Percentiles rank a stretch among this genome's conserved stretches.
phyloP scores from a whole-genome alignment of 2,797 vertebrate species.

The Tokudaia muenninki region DNA sequence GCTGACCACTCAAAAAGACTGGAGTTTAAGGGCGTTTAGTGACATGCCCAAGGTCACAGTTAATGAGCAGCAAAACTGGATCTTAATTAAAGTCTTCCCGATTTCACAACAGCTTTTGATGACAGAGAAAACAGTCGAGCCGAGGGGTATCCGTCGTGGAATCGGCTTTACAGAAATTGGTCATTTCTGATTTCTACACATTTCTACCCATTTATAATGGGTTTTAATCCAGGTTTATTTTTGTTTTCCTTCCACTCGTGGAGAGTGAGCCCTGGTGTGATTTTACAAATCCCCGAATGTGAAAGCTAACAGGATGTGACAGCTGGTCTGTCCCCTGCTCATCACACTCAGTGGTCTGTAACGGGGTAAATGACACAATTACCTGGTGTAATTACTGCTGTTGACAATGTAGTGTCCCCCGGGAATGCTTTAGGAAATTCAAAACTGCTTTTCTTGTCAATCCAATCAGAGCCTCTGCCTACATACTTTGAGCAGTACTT shows the following conservation, averaged over 20 bases:
- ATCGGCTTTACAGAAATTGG: neutral
- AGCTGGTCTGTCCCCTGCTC: conserved; percentile 86
- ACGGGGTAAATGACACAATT: conserved; percentile 91
- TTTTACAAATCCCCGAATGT: conserved; percentile 82
- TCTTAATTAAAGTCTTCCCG: neutral
- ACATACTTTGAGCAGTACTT: conserved; percentile 65
- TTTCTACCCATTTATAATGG: conserved; percentile 50
- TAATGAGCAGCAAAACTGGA: neutral
- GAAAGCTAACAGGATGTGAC: conserved; percentile 88
- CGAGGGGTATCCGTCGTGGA: neutral
- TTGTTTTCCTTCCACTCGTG: conserved; percentile 74
- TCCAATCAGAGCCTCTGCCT: conserved; percentile 77
- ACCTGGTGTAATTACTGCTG: conserved; percentile 90
- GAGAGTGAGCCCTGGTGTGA: conserved; percentile 71
- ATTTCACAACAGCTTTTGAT: neutral
- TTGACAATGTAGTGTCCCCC: conserved; percentile 87
- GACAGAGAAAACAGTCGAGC: neutral
- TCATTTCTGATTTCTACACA: conserved; percentile 44
- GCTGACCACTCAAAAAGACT: neutral
- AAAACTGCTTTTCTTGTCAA: conserved; percentile 85
- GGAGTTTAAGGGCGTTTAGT: neutral
- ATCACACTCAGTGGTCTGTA: conserved; percentile 88
- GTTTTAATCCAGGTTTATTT: conserved; percentile 70
- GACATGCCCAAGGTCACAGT: conserved; percentile 5
- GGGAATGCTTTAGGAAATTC: conserved; percentile 85